Percentiles rank a stretch among this genome's conserved stretches.
Evolutionary conservation across 64 coral and sea anemone species (phyloP).

Genomic region (Montipora foliosa): DNA sequence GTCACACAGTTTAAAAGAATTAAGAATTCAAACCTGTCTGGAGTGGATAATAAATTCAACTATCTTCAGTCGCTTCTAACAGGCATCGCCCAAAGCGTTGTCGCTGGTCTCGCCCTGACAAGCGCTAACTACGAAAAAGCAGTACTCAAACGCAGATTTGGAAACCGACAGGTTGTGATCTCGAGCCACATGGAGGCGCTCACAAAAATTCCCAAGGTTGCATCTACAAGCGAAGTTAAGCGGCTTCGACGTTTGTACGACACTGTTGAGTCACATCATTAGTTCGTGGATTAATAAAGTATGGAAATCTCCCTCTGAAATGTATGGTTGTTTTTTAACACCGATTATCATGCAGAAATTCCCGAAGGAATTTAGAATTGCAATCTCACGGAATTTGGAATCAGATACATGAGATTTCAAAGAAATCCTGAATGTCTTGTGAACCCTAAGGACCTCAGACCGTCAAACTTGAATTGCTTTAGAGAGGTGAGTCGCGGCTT

Average conservation of each 20-base stretch:
- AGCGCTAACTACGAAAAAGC: conserved; percentile 37
- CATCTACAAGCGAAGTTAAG: background rate
- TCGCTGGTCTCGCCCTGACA: conserved; percentile 46
- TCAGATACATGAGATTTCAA: conserved; percentile 29
- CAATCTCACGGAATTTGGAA: conserved; percentile 14
- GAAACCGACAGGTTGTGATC: no score
- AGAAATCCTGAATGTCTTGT: background rate
- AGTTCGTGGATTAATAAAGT: conserved; percentile 46
- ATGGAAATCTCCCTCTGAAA: background rate
- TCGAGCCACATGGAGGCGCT: no score
- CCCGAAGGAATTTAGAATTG: no score
- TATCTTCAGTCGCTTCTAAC: conserved; percentile 42
- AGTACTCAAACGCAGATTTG: conserved; percentile 43
- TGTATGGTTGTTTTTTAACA: no score
- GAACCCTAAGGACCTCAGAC: background rate
- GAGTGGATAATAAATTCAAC: conserved; percentile 37
- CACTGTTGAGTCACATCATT: conserved; percentile 31
- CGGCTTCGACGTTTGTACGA: conserved; percentile 35
- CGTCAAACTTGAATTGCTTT: background rate
- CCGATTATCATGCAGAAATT: no score
- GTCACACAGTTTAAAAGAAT: conserved; percentile 30
- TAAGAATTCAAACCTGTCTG: conserved; percentile 30
- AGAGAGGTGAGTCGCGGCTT: background rate
- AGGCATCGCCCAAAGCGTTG: background rate
- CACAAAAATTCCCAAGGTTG: no score